A percentile compares a stretch with the other conserved stretches of the same genome.
Evolutionary conservation across 2,113 vertebrate species (phyloP).

Genomic region (Sminthopsis crassicaudata): DNA sequence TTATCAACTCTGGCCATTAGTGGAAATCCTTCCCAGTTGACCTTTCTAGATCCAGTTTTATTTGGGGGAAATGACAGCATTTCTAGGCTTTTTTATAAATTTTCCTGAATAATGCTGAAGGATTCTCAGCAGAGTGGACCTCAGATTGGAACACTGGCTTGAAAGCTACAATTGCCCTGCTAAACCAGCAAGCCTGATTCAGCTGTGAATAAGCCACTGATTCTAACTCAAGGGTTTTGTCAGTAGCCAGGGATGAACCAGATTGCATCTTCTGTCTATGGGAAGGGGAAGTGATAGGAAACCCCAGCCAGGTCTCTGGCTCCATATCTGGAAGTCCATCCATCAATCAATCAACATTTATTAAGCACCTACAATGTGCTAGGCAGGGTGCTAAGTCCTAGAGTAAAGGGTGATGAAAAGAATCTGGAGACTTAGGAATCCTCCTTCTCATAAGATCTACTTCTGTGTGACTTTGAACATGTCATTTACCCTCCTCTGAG

Average conservation of each 20-base stretch:
- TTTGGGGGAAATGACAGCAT: neutral
- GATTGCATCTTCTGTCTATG: neutral
- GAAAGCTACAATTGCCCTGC: neutral
- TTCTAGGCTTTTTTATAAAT: neutral
- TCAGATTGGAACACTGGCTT: neutral
- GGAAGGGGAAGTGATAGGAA: neutral
- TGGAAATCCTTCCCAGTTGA: neutral
- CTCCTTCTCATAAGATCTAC: neutral
- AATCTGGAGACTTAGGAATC: neutral
- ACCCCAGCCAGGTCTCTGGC: neutral
- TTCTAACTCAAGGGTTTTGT: neutral
- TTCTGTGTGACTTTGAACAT: neutral
- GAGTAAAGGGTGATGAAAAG: neutral
- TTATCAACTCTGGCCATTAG: neutral
- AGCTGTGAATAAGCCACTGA: constrained; percentile 19
- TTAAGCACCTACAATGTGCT: neutral
- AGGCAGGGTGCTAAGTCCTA: neutral
- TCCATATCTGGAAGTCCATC: neutral
- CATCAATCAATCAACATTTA: neutral
- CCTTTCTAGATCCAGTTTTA: neutral
- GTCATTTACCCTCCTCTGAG: constrained; percentile 5
- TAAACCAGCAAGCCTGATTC: constrained; percentile 13
- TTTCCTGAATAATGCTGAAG: neutral
- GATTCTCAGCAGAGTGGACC: neutral
- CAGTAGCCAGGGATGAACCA: neutral